Conservation (phyloP, 2,113 vertebrate genomes). For the Psittacula cyanocephala region DNA sequence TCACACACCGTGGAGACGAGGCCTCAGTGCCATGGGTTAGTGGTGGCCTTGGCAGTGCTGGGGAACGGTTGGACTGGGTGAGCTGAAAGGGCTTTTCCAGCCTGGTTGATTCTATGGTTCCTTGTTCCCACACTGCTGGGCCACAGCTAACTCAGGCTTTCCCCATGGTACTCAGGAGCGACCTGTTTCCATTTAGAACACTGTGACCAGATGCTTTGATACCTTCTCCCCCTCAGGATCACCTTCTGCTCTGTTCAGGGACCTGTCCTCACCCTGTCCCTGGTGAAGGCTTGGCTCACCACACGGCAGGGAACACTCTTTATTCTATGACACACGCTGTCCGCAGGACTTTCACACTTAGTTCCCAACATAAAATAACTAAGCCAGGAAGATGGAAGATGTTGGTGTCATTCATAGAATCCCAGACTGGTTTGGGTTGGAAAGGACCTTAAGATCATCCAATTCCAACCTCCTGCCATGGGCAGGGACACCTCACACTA, state of each 20-base stretch:
- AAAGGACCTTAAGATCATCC: background rate
- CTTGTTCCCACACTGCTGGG: rapidly evolving
- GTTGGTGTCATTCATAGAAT: background rate
- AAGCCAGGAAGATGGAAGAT: background rate
- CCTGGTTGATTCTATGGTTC: background rate
- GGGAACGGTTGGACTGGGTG: background rate
- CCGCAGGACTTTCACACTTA: slow-evolving; percentile 2
- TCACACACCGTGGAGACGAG: background rate
- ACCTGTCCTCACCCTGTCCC: background rate
- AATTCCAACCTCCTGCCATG: background rate
- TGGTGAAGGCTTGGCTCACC: background rate
- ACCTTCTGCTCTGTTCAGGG: background rate
- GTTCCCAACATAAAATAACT: background rate
- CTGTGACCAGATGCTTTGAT: background rate
- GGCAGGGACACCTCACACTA: background rate
- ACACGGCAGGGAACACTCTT: background rate
- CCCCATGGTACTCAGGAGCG: rapidly evolving
- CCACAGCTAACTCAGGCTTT: background rate
- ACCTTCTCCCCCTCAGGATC: background rate
- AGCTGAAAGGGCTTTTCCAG: background rate
- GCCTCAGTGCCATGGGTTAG: background rate
- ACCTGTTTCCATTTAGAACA: rapidly evolving
- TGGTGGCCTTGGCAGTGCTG: background rate
- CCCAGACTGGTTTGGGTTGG: background rate
- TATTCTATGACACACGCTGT: background rate